These are phyloP conservation scores for Drosophila melanosoma DNA, from an alignment of 2,888 invertebrate genomes.

Conservation along the genomic window DNA sequence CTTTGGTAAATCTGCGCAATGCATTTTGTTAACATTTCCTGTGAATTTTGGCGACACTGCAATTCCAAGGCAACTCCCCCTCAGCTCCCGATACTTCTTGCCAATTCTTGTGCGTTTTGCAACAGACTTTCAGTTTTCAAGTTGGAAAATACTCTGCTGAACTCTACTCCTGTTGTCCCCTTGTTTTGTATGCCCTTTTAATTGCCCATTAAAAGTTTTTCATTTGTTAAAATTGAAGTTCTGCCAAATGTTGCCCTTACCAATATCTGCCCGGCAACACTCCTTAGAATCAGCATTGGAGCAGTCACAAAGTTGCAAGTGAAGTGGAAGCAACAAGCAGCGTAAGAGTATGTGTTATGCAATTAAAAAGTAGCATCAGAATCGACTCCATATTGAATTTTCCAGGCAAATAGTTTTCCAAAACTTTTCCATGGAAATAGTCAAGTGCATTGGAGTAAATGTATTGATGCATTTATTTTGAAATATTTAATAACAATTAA, in stretches of 20 bases:
- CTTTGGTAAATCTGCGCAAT: constrained; percentile 63
- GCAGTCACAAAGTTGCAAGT: constrained; percentile 47
- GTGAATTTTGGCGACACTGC: constrained; percentile 81
- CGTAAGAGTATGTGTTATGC: constrained; percentile 72
- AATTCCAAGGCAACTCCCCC: background rate
- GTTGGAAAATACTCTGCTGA: constrained; percentile 42
- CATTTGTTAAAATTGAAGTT: constrained; percentile 79
- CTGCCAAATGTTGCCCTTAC: constrained; percentile 32
- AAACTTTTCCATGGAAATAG: constrained; percentile 5
- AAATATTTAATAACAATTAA: background rate
- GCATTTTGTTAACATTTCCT: constrained; percentile 88
- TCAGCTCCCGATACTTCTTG: background rate
- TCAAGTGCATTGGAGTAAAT: background rate
- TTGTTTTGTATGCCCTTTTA: constrained; percentile 84
- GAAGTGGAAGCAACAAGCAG: constrained; percentile 65
- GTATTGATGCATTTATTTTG: background rate
- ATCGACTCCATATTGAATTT: constrained; percentile 58
- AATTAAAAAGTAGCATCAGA: constrained; percentile 63
- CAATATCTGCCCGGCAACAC: background rate
- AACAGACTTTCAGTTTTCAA: constrained; percentile 26
- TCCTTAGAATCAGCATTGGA: background rate
- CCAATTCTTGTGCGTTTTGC: constrained; percentile 1
- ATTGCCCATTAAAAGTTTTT: constrained; percentile 80
- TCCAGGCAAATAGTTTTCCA: constrained; percentile 20
- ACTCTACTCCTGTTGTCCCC: constrained; percentile 74